A percentile compares a stretch with the other conserved stretches of the same genome.
Conservation (phyloP, 2,113 vertebrate species). For the Xyliphius kryptos region DNA sequence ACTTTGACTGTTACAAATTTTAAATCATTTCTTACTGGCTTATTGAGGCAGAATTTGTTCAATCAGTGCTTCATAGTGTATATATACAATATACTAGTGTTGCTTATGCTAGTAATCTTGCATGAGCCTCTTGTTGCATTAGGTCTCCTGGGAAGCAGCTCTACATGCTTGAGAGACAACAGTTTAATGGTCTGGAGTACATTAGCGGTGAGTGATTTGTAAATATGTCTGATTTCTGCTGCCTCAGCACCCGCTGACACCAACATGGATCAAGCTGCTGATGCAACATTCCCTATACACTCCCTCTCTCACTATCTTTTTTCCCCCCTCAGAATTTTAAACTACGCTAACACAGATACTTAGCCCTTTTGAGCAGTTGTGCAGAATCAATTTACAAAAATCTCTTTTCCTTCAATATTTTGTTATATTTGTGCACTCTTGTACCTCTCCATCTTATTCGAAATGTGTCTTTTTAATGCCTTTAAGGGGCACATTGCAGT, state of each 20-base stretch:
- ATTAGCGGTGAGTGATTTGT: constrained; percentile 60
- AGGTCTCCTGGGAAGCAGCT: constrained; percentile 21
- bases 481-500: constrained; percentile 10
- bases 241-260: constrained; percentile 54
- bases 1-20: no score
- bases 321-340: no score
- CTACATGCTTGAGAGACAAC: constrained; percentile 39
- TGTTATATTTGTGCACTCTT: not conserved
- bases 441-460: constrained; percentile 3
- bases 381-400: constrained; percentile 9
- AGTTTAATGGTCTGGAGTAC: constrained; percentile 54
- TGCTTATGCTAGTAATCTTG: no score
- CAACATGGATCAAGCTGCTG: constrained; percentile 60
- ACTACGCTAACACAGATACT: no score
- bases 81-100: no score
- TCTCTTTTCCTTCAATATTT: not conserved
- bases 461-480: constrained; percentile 7
- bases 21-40: no score
- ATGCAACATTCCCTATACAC: constrained; percentile 26
- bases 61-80: no score
- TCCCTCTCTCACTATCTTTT: constrained; percentile 6
- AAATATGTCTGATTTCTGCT: constrained; percentile 65
- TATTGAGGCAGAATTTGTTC: no score
- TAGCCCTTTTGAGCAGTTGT: no score
- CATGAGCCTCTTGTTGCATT: no score